Evolutionary conservation across 2,888 invertebrate genomes (phyloP), one percentile per base, ranked within the genome.

Genomic region (Caenorhabditis afra): DNA sequence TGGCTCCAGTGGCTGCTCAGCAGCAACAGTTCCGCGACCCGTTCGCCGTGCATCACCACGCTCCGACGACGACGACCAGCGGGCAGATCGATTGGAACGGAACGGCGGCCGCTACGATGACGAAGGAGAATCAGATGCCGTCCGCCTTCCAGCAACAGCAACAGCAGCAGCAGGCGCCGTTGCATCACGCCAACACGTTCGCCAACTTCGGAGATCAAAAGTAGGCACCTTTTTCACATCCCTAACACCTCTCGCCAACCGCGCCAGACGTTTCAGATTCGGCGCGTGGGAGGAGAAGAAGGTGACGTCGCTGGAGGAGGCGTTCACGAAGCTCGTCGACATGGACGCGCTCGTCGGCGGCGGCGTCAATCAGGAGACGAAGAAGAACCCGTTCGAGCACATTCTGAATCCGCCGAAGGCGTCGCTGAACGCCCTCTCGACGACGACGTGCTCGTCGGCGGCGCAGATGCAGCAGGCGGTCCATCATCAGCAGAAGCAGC

Each of bases 321-420:
- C 89, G 8, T 89, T 89, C 84, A 80, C 85, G 23, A 89, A 89
- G 70, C 80, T 89, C n/a, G 89, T 89, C 20, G 88, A 89, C 76
- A 89, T 89, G 87, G 85, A 89, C 59, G 76, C 83, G 16, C 84
- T 89, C 59, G 84, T 89, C 45, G 84, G 81, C n/a, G 80, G 76
- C 22, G 79, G 77, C 16, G 66, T 64, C 22, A 55, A 57, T 12
- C 79, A 77, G 58, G 85, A 85, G 78, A 83, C 84, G 35, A 88
- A 88, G 78, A 88, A 88, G 79, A 89, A 89, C 52, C 89, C 89
- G 14, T 89, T 89, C 65, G 89, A 89, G 49, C 87, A 89, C 66
- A 82, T 89, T 64, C 77, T 89, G 71, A 89, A 89, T 57, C 89
- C 89, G 20, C 89, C 89, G 44, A 88, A 88, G 83, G 83, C 83